Conservation (phyloP, 1,140 invertebrate species). For the Homalodisca vitripennis region DNA sequence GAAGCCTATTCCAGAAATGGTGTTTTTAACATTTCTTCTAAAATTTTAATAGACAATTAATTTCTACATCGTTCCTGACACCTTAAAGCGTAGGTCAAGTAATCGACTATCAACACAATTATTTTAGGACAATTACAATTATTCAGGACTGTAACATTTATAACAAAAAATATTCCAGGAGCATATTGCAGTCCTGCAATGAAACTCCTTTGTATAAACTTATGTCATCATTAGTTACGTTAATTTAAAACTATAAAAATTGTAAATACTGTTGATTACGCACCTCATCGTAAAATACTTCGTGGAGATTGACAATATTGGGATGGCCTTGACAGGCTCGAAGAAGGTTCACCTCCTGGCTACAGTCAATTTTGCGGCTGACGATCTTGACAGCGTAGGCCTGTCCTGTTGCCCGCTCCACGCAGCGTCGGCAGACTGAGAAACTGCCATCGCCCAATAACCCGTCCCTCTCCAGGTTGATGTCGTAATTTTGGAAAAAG, state of each 20-base stretch:
- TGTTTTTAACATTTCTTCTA: too few species aligned
- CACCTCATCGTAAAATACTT: conserved; percentile 78
- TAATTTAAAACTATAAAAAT: background rate
- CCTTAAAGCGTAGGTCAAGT: too few species aligned
- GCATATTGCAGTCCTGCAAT: too few species aligned
- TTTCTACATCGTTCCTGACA: too few species aligned
- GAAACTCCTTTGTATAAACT: background rate
- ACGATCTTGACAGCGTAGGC: conserved; percentile 92
- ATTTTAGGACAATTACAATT: too few species aligned
- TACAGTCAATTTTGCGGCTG: conserved; percentile 71
- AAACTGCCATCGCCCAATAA: conserved; percentile 87
- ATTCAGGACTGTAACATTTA: too few species aligned
- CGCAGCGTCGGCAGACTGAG: conserved; percentile 83
- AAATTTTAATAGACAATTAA: too few species aligned
- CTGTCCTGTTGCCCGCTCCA: conserved; percentile 66
- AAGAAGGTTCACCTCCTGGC: conserved; percentile 74
- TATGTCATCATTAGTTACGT: background rate
- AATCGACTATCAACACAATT: too few species aligned
- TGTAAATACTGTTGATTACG: too few species aligned
- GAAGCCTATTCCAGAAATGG: too few species aligned
- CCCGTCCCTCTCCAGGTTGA: conserved; percentile 61
- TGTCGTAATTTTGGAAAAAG: conserved; percentile 83
- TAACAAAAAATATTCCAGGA: background rate
- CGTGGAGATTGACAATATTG: conserved; percentile 83
- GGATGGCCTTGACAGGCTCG: conserved; percentile 81